phyloP scores from a whole-genome alignment of 2,113 vertebrate species.

The Gavialis gangeticus region DNA sequence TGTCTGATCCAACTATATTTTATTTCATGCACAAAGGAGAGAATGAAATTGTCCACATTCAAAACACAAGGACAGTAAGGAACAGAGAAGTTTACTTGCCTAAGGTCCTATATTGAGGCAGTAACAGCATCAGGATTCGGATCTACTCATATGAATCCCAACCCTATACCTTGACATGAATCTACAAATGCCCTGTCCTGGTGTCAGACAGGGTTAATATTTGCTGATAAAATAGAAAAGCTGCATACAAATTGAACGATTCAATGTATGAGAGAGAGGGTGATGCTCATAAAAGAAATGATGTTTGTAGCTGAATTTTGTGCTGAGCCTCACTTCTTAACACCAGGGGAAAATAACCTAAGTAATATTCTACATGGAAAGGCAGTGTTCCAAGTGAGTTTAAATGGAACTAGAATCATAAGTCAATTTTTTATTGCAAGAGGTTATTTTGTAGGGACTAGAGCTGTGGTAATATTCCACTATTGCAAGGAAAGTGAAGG shows the following conservation, averaged over 20 bases:
- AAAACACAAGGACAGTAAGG: neutral
- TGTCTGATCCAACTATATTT: neutral
- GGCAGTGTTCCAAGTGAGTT: neutral
- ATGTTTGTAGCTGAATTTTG: neutral
- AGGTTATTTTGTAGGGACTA: neutral
- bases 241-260: neutral
- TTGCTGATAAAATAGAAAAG: neutral
- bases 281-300: neutral
- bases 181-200: neutral
- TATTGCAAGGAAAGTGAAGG: rapidly evolving
- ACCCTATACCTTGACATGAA: neutral
- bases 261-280: neutral
- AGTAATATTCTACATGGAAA: neutral
- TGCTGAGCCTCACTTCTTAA: neutral
- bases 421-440: neutral
- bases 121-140: neutral
- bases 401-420: neutral
- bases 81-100: neutral
- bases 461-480: neutral
- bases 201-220: rapidly evolving
- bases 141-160: neutral
- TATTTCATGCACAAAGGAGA: neutral
- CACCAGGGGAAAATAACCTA: neutral
- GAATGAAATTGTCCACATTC: neutral
- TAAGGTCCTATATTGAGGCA: neutral